Evolutionary conservation across 1,140 invertebrate species (phyloP), one percentile per base, ranked within the genome.

Genomic region (Temnothorax curvispinosus): DNA sequence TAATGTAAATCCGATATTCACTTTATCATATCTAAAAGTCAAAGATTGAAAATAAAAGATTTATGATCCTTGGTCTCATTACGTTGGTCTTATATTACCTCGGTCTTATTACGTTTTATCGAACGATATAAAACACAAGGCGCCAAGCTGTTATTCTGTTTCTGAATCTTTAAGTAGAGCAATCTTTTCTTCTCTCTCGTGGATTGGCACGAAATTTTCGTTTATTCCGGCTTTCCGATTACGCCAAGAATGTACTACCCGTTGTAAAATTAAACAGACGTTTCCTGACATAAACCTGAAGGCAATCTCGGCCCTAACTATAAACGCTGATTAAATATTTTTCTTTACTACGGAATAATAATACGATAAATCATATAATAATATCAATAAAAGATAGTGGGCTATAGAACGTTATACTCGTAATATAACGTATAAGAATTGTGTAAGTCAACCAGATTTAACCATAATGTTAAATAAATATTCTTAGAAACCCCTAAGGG

Each of bases 261-360:
- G 44, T 32, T 56, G 35, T 27, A 32, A 41, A 71, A 80, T 81
- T 71, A 71, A 81, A 71, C 5, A 27, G 35, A 50, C n/a, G 60
- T 69, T 8, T 56, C 21, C 27, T 32, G 15, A n/a, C 9, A 41
- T 56, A 56, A 81, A 69, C 15, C 35, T 80, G 8, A 65, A 80
- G 8, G 50, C 47, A 80, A 69, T 80, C 64, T 69, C 27, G 62
- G 35, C 32, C 32, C 18, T 35, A 80, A 27, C 13, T 52, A 67
- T 52, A 54, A 81, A 71, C 52, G 15, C 38, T 56, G 64, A 81
- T 71, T 71, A 81, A 56, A 81, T 67, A 67, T 56, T 56, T 81
- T 69, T 71, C 15, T 38, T 8, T 27, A 8, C 2, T n/a, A 35
- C 47, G n/a, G 35, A 54, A 32, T 38, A 41, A 50, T 50, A 58